A percentile compares a stretch with the other conserved stretches of the same genome.
phyloP scores from a whole-genome alignment of 2,797 vertebrate species.

The Meriones psammophilus region DNA sequence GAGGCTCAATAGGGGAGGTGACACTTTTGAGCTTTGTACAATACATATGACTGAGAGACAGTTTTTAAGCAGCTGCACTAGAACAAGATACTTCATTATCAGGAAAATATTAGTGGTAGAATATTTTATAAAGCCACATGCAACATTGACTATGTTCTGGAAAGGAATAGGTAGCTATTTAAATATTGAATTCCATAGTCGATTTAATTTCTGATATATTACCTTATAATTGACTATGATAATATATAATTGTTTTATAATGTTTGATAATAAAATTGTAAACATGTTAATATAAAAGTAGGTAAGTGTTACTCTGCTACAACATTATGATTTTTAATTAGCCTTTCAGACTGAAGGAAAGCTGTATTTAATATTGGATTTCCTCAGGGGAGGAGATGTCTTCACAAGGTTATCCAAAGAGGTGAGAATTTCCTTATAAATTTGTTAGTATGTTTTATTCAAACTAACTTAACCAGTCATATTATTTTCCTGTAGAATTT shows the following conservation, averaged over 20 bases:
- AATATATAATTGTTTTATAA: slow-evolving; percentile 49
- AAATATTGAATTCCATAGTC: neutral
- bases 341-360: slow-evolving; percentile 99
- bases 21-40: slow-evolving; percentile 32
- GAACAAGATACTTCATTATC: neutral
- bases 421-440: slow-evolving; percentile 91
- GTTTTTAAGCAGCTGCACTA: slow-evolving; percentile 31
- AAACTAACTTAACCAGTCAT: slow-evolving; percentile 33
- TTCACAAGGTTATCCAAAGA: slow-evolving; percentile 99
- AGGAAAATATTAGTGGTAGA: neutral
- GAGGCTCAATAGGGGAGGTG: neutral
- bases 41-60: neutral
- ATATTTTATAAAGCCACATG: slow-evolving; percentile 51
- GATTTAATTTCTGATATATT: slow-evolving; percentile 66
- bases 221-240: neutral
- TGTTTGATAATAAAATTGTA: slow-evolving; percentile 60
- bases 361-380: slow-evolving; percentile 99
- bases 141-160: slow-evolving; percentile 41
- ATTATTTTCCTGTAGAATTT: slow-evolving; percentile 49
- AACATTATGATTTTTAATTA: slow-evolving; percentile 82
- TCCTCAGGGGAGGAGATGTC: slow-evolving; percentile 99
- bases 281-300: slow-evolving; percentile 27
- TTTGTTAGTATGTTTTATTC: slow-evolving; percentile 54
- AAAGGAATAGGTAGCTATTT: slow-evolving; percentile 44
- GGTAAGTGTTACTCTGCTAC: slow-evolving; percentile 54